phyloP scores from a whole-genome alignment of 2,113 vertebrate species.

The Ursus arctos region DNA sequence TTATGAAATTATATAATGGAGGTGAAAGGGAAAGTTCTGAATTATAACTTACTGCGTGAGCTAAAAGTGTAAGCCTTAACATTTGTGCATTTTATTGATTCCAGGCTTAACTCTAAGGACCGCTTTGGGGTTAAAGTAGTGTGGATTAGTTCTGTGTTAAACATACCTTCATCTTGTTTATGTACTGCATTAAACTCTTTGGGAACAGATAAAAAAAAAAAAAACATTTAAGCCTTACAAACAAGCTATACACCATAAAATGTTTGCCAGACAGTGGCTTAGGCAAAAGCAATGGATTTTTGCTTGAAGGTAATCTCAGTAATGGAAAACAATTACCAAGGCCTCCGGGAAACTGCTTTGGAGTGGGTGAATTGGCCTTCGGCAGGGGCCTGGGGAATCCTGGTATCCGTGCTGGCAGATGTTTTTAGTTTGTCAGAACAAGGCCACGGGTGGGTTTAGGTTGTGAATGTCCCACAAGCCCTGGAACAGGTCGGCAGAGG shows the following conservation, averaged over 20 bases:
- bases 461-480: background rate
- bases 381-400: too few relatives aligned
- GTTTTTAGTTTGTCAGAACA: background rate
- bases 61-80: conserved; percentile 18
- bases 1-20: conserved; percentile 18
- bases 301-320: conserved; percentile 5
- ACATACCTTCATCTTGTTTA: conserved; percentile 29
- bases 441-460: background rate
- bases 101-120: conserved; percentile 13
- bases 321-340: background rate
- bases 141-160: conserved; percentile 69
- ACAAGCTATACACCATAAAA: background rate
- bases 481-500: background rate
- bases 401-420: background rate
- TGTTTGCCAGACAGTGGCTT: background rate
- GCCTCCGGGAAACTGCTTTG: background rate
- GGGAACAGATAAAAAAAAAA: background rate
- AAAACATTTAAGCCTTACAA: conserved; percentile 8
- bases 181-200: conserved; percentile 42
- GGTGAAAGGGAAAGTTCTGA: conserved; percentile 36
- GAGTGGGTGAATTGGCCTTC: background rate
- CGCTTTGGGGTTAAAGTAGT: background rate
- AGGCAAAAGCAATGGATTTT: background rate
- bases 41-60: background rate
- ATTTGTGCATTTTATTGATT: conserved; percentile 42